Evolutionary conservation across 2,113 vertebrate species (phyloP).

Genomic region (Entelurus aequoreus): DNA sequence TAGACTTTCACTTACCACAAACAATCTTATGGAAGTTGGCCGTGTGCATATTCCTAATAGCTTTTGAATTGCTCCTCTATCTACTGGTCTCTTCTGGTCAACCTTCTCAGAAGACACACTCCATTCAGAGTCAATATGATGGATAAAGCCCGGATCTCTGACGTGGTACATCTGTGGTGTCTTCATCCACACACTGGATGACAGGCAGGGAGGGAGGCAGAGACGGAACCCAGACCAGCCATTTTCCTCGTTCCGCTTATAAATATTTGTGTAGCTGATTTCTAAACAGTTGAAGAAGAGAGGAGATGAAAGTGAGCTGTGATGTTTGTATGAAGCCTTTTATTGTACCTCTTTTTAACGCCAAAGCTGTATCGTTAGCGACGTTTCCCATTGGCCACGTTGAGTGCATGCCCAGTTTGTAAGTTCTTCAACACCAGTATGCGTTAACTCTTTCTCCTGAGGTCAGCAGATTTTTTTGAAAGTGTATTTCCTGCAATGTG

Average conservation of each 20-base stretch:
- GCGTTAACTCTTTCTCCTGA: slow-evolving; percentile 31
- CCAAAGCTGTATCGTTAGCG: slow-evolving; percentile 57
- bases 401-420: slow-evolving; percentile 33
- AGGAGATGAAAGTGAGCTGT: slow-evolving; percentile 70
- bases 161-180: slow-evolving; percentile 56
- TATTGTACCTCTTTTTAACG: slow-evolving; percentile 53
- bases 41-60: neutral
- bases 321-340: slow-evolving; percentile 63
- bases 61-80: neutral
- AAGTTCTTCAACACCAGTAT: slow-evolving; percentile 40
- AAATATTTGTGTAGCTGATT: slow-evolving; percentile 78
- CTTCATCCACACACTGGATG: slow-evolving; percentile 57
- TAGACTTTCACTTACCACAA: neutral
- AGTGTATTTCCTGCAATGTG: slow-evolving; percentile 36
- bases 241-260: slow-evolving; percentile 70
- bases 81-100: slow-evolving; percentile 27
- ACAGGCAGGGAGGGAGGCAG: slow-evolving; percentile 38
- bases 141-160: slow-evolving; percentile 64
- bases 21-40: slow-evolving; percentile 2
- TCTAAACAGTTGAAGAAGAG: slow-evolving; percentile 70
- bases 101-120: slow-evolving; percentile 46
- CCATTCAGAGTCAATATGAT: slow-evolving; percentile 64
- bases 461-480: slow-evolving; percentile 31
- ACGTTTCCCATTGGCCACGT: slow-evolving; percentile 47
- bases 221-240: slow-evolving; percentile 73